Percentiles rank a stretch among this genome's conserved stretches.
Evolutionary conservation across 2,113 vertebrate species (phyloP).

Genomic region (Paralichthys olivaceus): DNA sequence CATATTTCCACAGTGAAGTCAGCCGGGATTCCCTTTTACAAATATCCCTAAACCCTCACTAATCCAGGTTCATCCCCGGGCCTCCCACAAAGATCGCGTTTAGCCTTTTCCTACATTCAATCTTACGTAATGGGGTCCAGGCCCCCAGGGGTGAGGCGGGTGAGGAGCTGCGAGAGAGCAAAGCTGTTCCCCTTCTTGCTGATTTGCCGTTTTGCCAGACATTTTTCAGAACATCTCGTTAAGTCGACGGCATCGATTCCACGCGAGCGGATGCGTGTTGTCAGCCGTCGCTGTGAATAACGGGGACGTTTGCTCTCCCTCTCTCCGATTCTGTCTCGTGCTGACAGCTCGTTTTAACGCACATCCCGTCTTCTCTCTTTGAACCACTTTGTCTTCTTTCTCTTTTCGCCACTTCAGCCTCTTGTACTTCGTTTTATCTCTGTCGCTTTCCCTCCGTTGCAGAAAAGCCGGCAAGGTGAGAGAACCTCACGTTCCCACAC

Average conservation of each 20-base stretch:
- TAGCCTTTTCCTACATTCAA: too few species aligned
- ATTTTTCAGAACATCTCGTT: conserved; percentile 55
- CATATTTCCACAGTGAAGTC: too few species aligned
- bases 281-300: conserved; percentile 19
- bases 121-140: background rate
- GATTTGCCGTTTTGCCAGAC: conserved; percentile 36
- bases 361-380: background rate
- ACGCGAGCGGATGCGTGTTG: background rate
- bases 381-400: too few species aligned
- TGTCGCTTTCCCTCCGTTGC: too few species aligned
- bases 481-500: background rate
- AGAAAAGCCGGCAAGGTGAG: background rate
- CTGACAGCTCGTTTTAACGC: background rate
- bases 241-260: conserved; percentile 39
- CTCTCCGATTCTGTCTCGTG: conserved; percentile 4
- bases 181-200: conserved; percentile 29
- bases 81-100: conserved; percentile 37
- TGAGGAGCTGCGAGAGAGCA: background rate
- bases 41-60: conserved; percentile 60
- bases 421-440: too few species aligned
- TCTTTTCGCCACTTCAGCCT: too few species aligned
- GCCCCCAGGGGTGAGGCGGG: background rate
- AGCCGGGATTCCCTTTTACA: background rate
- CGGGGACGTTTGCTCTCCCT: conserved; percentile 17
- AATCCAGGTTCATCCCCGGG: conserved; percentile 63